These are phyloP conservation scores for Cephalopterus ornatus DNA, from an alignment of 2,113 vertebrate genomes.

Conservation along the genomic window DNA sequence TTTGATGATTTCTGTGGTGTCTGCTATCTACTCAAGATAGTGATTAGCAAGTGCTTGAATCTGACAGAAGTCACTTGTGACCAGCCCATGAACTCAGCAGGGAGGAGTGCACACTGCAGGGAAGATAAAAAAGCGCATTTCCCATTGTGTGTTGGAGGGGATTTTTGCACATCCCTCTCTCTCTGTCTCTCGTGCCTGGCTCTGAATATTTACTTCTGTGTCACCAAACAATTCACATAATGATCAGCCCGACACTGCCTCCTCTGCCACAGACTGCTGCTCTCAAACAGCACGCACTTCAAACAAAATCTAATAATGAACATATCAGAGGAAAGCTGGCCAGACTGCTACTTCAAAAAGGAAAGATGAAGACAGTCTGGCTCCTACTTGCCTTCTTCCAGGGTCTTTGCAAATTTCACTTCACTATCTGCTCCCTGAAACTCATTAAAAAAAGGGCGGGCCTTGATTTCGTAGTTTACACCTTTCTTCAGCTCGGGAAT, in stretches of 20 bases:
- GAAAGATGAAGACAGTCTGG: slow-evolving; percentile 59
- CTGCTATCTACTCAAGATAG: slow-evolving; percentile 56
- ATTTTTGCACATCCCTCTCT: slow-evolving; percentile 32
- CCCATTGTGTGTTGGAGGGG: slow-evolving; percentile 34
- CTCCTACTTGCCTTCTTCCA: slow-evolving; percentile 91
- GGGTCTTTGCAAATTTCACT: slow-evolving; percentile 91
- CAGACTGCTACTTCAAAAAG: slow-evolving; percentile 45
- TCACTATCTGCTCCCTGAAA: slow-evolving; percentile 98
- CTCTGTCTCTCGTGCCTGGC: not conserved
- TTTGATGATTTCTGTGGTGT: slow-evolving; percentile 62
- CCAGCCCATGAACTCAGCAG: slow-evolving; percentile 61
- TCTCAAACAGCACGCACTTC: slow-evolving; percentile 32
- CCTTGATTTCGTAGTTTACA: slow-evolving; percentile 94
- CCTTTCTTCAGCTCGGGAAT: slow-evolving; percentile 92
- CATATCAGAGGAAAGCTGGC: slow-evolving; percentile 11
- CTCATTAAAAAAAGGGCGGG: slow-evolving; percentile 96
- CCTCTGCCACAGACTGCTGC: not conserved
- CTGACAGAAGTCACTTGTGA: slow-evolving; percentile 65
- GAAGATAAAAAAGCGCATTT: slow-evolving; percentile 37
- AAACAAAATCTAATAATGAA: slow-evolving; percentile 59
- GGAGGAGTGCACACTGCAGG: slow-evolving; percentile 8
- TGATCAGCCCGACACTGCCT: slow-evolving; percentile 23
- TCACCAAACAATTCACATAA: slow-evolving; percentile 62
- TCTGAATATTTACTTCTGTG: slow-evolving; percentile 67
- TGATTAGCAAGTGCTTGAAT: slow-evolving; percentile 61